A percentile compares a stretch with the other conserved stretches of the same genome.
Evolutionary conservation across 1,140 invertebrate genomes (phyloP).

Genomic region (Pseudachorutes palmiensis): DNA sequence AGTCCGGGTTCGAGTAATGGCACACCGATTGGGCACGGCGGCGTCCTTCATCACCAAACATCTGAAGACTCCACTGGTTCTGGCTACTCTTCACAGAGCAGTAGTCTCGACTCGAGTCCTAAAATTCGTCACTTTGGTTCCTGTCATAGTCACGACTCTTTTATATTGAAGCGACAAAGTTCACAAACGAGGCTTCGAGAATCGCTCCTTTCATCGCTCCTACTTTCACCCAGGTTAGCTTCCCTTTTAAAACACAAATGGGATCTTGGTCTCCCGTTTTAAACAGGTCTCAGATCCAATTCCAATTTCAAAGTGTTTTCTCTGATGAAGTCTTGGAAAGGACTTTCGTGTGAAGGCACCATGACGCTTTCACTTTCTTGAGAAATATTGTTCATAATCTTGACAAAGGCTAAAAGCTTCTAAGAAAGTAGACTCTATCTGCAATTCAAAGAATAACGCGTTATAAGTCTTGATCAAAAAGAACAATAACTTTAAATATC

Average conservation of each 20-base stretch:
- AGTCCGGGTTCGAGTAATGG: slow-evolving; percentile 3
- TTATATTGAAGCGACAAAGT: slow-evolving; percentile 36
- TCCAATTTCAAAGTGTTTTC: background rate
- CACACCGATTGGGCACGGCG: background rate
- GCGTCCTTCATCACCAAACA: slow-evolving; percentile 9
- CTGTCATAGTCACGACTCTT: slow-evolving; percentile 33
- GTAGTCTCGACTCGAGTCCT: slow-evolving; percentile 32
- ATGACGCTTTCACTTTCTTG: background rate
- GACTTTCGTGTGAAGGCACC: background rate
- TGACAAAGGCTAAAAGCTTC: no score
- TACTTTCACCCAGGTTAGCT: slow-evolving; percentile 36
- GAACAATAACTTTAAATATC: no score
- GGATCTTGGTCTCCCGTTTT: background rate
- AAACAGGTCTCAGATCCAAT: background rate
- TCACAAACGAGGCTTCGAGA: slow-evolving; percentile 35
- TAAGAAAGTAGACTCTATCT: no score
- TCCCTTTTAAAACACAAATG: slow-evolving; percentile 1
- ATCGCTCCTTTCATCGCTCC: slow-evolving; percentile 29
- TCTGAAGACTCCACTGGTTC: slow-evolving; percentile 15
- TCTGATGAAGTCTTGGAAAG: background rate
- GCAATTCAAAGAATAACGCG: no score
- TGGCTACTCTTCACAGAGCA: slow-evolving; percentile 24
- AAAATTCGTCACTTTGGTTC: slow-evolving; percentile 25
- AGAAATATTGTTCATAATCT: background rate
- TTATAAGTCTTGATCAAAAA: no score